Evolutionary conservation across 2,888 invertebrate genomes (phyloP).

Genomic region (Phanerotoma sp.): DNA sequence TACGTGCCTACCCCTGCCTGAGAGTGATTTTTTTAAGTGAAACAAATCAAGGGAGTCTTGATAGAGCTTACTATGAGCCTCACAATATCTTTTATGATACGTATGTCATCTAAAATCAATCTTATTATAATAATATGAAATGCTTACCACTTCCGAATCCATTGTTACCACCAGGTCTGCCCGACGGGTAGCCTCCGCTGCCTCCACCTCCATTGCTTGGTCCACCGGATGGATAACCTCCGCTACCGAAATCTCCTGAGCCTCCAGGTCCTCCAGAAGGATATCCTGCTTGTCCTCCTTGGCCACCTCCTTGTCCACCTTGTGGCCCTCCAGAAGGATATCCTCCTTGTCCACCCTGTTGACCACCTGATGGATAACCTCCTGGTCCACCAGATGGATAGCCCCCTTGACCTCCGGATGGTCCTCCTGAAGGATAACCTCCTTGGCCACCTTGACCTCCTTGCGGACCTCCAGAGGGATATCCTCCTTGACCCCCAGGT

Average conservation of each 20-base stretch:
- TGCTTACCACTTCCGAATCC: slow-evolving; percentile 45
- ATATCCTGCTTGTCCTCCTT: slow-evolving; percentile 32
- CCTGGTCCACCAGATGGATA: slow-evolving; percentile 33
- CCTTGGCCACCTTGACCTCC: slow-evolving; percentile 29
- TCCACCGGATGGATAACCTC: slow-evolving; percentile 38
- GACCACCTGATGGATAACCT: slow-evolving; percentile 27
- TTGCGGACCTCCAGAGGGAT: slow-evolving; percentile 35
- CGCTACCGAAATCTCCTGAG: slow-evolving; percentile 36
- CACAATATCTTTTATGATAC: too few species aligned
- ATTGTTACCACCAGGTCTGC: slow-evolving; percentile 45
- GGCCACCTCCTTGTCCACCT: slow-evolving; percentile 30
- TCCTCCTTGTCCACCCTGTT: slow-evolving; percentile 29
- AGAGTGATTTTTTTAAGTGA: too few species aligned
- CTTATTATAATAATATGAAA: slow-evolving; percentile 15
- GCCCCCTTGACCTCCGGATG: slow-evolving; percentile 27
- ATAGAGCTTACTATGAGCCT: too few species aligned
- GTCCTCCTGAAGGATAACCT: slow-evolving; percentile 36
- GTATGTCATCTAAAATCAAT: slow-evolving; percentile 17
- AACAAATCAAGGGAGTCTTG: too few species aligned
- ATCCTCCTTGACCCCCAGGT: slow-evolving; percentile 36
- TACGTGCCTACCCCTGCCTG: too few species aligned
- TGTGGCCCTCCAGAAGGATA: slow-evolving; percentile 37
- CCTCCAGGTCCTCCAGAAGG: slow-evolving; percentile 37
- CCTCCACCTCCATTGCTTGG: too few species aligned
- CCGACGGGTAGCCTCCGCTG: slow-evolving; percentile 35